phyloP scores from a whole-genome alignment of 2,113 vertebrate species.

The Pseudorectes ferrugineus region DNA sequence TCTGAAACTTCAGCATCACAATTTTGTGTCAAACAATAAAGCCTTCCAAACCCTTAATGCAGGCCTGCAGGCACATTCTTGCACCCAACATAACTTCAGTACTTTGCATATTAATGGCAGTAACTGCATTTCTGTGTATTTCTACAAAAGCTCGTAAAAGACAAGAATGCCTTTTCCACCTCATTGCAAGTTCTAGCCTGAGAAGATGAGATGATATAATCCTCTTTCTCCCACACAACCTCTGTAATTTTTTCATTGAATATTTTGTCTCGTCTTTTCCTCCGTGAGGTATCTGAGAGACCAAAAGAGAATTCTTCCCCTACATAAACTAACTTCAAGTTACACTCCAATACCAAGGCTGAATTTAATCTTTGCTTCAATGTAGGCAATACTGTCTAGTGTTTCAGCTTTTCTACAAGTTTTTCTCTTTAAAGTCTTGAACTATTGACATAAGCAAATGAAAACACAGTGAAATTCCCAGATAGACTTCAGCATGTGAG shows the following conservation, averaged over 20 bases:
- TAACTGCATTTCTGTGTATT: slow-evolving; percentile 11
- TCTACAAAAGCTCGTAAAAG: background rate
- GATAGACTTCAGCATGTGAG: background rate
- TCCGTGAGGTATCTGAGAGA: background rate
- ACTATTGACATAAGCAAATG: background rate
- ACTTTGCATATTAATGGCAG: background rate
- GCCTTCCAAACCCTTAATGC: background rate
- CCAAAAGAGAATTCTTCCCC: background rate
- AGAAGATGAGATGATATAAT: background rate
- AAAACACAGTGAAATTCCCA: background rate
- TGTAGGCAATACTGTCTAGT: background rate
- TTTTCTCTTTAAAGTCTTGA: background rate
- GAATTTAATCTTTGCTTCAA: background rate
- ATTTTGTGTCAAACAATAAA: background rate
- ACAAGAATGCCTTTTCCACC: background rate
- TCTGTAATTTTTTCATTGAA: background rate
- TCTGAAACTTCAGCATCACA: background rate
- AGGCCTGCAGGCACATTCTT: background rate
- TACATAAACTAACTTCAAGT: background rate
- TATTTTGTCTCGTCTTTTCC: background rate
- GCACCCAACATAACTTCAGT: background rate
- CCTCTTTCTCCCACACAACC: background rate
- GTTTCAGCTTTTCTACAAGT: background rate
- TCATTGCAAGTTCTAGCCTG: background rate
- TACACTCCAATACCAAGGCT: background rate